phyloP scores from a whole-genome alignment of 2,113 vertebrate species.

The Grammomys dolichurus region DNA sequence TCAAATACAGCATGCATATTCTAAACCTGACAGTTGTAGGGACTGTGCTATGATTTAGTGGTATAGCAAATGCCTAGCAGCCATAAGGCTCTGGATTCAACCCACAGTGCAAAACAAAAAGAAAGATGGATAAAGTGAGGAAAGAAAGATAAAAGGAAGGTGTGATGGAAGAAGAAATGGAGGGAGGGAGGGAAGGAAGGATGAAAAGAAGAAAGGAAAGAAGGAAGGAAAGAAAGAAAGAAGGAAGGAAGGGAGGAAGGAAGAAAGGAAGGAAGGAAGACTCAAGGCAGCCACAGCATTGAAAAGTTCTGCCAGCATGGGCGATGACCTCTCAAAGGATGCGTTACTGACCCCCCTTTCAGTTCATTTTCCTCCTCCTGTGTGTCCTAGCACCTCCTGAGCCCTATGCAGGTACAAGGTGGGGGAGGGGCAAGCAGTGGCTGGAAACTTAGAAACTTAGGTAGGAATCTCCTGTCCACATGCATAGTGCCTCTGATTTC shows the following conservation, averaged over 20 bases:
- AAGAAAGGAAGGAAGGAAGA: background rate
- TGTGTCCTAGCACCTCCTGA: no score
- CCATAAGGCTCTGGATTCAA: background rate
- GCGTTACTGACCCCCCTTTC: no score
- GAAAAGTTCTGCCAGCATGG: background rate
- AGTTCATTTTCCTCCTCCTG: background rate
- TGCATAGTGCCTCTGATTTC: background rate
- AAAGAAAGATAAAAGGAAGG: background rate
- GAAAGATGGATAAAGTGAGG: no score
- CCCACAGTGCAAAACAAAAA: no score
- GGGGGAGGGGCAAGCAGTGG: background rate
- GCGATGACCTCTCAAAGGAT: background rate
- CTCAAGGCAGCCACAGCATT: no score
- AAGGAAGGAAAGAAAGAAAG: background rate
- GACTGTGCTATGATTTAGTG: background rate
- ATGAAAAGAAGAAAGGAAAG: no score
- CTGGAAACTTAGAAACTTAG: background rate
- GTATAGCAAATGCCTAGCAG: no score
- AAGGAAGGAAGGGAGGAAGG: background rate
- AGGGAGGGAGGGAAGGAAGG: background rate
- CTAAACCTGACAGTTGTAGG: background rate
- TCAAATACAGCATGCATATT: background rate
- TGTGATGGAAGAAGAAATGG: background rate
- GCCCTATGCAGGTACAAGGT: no score
- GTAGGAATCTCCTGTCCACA: background rate